Evolutionary conservation across 2,113 vertebrate species (phyloP), one percentile per base, ranked within the genome.

Genomic region (Corynorhinus townsendii): DNA sequence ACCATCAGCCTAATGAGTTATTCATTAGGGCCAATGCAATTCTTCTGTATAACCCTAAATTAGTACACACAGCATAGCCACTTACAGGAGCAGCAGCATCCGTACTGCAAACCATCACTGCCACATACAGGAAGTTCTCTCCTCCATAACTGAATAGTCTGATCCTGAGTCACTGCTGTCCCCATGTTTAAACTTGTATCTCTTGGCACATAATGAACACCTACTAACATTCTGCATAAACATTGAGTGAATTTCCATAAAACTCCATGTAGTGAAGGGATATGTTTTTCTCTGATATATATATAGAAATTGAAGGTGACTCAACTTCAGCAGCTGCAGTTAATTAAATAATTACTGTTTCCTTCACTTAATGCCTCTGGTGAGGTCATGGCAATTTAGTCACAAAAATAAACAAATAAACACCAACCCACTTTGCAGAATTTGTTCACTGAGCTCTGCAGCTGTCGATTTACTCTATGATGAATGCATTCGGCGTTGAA

Each of bases 261-360:
- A 81, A 33, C 90, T 45, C 72, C 68, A 62, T 59, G 5, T 45
- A 90, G 19, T 85, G 38, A 87, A 94, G 52, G 68, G 17, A 4
- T 47, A 56, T 86, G 20, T 40, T 81, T 92, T 59, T 33, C 35
- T 54, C 54, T 72, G 47, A 52, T 20, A 56, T 59, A 54, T 56
- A 62, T 66, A 84, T 7, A 59, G 43, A 86, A 59, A 86, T 35
- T 73, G 28, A 40, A 96, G 47, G 73, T 91, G 77, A 89, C 82
- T 92, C 91, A 96, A 71, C 79, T 47, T 77, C 43, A 91, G 54
- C 89, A 96, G 93, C 79, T 96, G 47, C 62, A 92, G 77, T 95
- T 95, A 97, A 90, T 93, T 73, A 92, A 75, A 75, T 96, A 84
- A 95, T 90, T 95, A 82, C 68, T 62, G 22, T 88, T 96, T 90